Evolutionary conservation across 2,113 vertebrate genomes (phyloP), one percentile per base, ranked within the genome.

Genomic region (Amblyornis subalaris): DNA sequence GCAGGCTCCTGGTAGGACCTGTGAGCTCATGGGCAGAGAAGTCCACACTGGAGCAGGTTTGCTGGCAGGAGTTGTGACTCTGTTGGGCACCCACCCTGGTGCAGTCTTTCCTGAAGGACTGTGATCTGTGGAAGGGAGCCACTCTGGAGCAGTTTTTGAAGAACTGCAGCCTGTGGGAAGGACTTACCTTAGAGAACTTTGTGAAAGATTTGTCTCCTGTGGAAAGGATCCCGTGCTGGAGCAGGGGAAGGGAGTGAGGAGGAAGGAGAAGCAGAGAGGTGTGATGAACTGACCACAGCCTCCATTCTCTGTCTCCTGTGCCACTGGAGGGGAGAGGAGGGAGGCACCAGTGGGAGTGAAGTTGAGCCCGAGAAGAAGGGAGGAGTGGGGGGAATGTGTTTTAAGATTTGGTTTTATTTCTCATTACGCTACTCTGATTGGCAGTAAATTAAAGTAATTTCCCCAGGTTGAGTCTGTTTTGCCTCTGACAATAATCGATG

Each of bases 61-160:
- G 40, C 24, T 19, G 29, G 20, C 38, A 53, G 20, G 29, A 26
- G 38, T 45, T 61, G n/a, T 31, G 25, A 35, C 13, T 5, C 4
- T 3, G 0, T 2, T 29, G n/a, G n/a, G 24, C 45, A 47, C 24
- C 9, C 29, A 18, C 2, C 2, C 21, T 67, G 7, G 16, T 61
- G 38, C 38, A 40, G 62, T 19, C 47, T 47, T 61, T 69, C 35
- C 25, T 67, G 53, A 31, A 75, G 61, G 38, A 47, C 47, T 47
- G 24, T 60, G 47, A n/a, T 40, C 54, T 82, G 40, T 69, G 9
- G 13, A 33, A 77, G 28, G 58, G 31, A 48, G 29, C 31, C 19
- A 10, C 7, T 40, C 40, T 13, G 31, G 38, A 62, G 48, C 61
- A 67, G 16, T 55, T 40, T 21, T 14, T 44, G 29, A 29, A 35